Conservation (phyloP, 2,113 vertebrate species). For the Pseudonaja textilis region DNA sequence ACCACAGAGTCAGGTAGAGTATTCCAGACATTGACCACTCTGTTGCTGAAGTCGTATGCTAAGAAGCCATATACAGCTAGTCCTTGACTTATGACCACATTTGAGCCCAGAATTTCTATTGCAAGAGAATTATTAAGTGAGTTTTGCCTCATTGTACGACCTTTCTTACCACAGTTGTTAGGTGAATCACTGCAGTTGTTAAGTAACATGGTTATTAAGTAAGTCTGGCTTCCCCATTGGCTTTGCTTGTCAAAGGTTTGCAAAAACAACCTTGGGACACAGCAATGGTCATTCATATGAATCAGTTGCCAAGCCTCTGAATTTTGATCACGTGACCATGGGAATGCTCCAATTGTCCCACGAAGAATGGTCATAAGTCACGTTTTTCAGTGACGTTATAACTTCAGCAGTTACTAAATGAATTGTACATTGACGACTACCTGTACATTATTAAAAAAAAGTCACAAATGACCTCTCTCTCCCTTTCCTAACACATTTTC, state of each 20-base stretch:
- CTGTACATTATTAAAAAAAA: not conserved
- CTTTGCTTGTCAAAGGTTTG: no score
- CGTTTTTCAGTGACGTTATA: not conserved
- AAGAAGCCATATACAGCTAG: not conserved
- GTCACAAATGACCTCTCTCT: not conserved
- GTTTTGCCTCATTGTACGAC: not conserved
- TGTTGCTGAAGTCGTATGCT: no score
- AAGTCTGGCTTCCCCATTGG: no score
- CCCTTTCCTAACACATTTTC: not conserved
- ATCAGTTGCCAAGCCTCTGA: not conserved
- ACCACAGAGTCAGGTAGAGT: no score
- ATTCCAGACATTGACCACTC: no score
- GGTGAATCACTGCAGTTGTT: no score
- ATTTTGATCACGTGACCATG: not conserved
- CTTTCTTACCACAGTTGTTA: no score
- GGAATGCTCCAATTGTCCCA: not conserved
- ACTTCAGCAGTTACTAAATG: not conserved
- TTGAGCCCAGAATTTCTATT: not conserved
- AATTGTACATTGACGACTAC: no score
- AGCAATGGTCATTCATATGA: no score
- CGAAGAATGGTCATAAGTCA: not conserved
- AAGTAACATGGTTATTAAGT: no score
- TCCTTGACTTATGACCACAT: no score
- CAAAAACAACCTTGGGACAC: no score
- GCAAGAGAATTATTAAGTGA: not conserved